A percentile compares a stretch with the other conserved stretches of the same genome.
phyloP scores from a whole-genome alignment of 2,113 vertebrate species.

The Phyllostomus hastatus region DNA sequence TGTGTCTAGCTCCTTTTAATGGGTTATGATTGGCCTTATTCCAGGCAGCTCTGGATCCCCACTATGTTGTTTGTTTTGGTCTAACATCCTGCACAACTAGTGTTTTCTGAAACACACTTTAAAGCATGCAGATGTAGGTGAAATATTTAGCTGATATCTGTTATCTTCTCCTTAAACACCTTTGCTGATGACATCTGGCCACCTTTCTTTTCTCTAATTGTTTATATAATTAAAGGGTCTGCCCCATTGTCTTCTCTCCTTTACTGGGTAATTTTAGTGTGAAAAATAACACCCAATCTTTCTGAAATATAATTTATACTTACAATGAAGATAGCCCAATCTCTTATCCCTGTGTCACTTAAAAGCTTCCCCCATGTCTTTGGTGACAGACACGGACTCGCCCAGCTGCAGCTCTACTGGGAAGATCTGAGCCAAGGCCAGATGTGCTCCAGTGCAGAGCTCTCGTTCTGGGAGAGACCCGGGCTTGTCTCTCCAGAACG shows the following conservation, averaged over 20 bases:
- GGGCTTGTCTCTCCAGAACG: background rate
- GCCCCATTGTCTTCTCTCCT: background rate
- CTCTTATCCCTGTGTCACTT: background rate
- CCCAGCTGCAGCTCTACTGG: background rate
- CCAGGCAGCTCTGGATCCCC: background rate
- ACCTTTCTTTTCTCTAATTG: constrained; percentile 20
- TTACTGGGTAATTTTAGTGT: background rate
- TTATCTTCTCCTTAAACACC: background rate
- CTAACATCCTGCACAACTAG: background rate
- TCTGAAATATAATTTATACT: background rate
- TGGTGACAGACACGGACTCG: background rate
- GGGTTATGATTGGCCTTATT: background rate
- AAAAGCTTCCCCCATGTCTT: background rate
- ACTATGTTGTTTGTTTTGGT: background rate
- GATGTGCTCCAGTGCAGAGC: background rate
- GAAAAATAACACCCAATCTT: constrained; percentile 1
- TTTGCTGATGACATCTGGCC: background rate
- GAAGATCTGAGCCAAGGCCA: background rate
- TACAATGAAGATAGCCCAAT: background rate
- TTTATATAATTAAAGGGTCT: background rate
- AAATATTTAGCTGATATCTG: background rate
- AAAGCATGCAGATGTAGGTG: background rate
- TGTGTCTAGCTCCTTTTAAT: constrained; percentile 41
- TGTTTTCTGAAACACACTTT: background rate
- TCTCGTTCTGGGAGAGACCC: background rate